A percentile compares a stretch with the other conserved stretches of the same genome.
phyloP scores from a whole-genome alignment of 2,797 vertebrate genomes.

The Pitangus sulphuratus region DNA sequence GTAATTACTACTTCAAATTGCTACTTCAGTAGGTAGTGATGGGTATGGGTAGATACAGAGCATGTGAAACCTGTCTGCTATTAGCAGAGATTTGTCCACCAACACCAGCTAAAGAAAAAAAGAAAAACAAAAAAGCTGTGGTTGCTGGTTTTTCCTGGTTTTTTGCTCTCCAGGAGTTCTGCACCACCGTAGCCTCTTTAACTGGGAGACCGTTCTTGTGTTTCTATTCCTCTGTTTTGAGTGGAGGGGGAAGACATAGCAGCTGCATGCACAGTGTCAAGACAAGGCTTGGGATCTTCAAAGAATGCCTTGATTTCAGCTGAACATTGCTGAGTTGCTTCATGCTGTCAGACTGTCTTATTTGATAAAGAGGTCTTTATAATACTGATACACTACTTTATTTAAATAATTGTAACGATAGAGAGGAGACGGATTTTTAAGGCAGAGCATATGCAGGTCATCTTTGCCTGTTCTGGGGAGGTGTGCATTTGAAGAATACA shows the following conservation, averaged over 20 bases:
- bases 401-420: background rate
- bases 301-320: background rate
- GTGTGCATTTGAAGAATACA: background rate
- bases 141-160: background rate
- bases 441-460: background rate
- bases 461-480: background rate
- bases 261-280: background rate
- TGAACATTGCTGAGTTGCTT: background rate
- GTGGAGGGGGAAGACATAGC: background rate
- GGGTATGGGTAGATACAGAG: background rate
- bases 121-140: rapidly evolving
- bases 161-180: background rate
- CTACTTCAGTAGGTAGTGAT: background rate
- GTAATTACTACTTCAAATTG: background rate
- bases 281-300: background rate
- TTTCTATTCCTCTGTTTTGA: background rate
- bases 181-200: background rate
- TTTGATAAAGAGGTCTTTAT: background rate
- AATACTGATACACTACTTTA: background rate
- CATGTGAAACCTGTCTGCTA: background rate
- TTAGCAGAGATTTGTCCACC: background rate
- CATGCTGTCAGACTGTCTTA: background rate
- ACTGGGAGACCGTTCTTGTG: background rate
- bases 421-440: background rate
- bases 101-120: background rate